These are phyloP conservation scores for Cerastoderma edule DNA, from an alignment of 2,888 invertebrate genomes.

Conservation along the genomic window DNA sequence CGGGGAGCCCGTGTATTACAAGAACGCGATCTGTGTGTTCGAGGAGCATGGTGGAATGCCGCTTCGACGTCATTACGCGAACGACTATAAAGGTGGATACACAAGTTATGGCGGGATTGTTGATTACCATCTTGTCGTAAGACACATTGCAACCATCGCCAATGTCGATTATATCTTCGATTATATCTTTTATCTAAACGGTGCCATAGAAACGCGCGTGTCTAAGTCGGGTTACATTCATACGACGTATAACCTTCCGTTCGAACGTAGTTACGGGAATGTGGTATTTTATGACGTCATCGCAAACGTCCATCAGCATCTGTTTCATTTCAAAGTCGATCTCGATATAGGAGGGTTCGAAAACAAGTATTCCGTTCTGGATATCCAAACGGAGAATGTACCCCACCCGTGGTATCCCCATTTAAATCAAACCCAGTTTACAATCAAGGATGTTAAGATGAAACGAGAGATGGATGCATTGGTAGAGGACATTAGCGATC, in stretches of 20 bases:
- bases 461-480: conserved; percentile 70
- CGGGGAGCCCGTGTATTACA: conserved; percentile 57
- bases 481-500: conserved; percentile 63
- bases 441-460: conserved; percentile 57
- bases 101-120: conserved; percentile 69
- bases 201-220: conserved; percentile 73
- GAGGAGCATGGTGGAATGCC: conserved; percentile 75
- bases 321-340: conserved; percentile 79
- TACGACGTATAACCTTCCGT: conserved; percentile 67
- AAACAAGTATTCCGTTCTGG: conserved; percentile 73
- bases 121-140: conserved; percentile 72
- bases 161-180: conserved; percentile 80
- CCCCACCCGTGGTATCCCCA: conserved; percentile 64
- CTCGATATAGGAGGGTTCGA: conserved; percentile 72
- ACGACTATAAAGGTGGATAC: conserved; percentile 58
- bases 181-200: conserved; percentile 78
- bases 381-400: conserved; percentile 62
- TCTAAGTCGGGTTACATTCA: conserved; percentile 77
- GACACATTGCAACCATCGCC: conserved; percentile 74
- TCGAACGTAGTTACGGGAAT: conserved; percentile 70
- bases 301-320: conserved; percentile 75
- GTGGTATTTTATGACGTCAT: conserved; percentile 67
- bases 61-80: conserved; percentile 74
- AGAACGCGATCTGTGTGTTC: conserved; percentile 77
- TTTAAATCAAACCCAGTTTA: conserved; percentile 67